Percentiles rank a stretch among this genome's conserved stretches.
These are phyloP conservation scores for Carlito syrichta DNA, from an alignment of 2,113 vertebrate genomes.

Conservation along the genomic window DNA sequence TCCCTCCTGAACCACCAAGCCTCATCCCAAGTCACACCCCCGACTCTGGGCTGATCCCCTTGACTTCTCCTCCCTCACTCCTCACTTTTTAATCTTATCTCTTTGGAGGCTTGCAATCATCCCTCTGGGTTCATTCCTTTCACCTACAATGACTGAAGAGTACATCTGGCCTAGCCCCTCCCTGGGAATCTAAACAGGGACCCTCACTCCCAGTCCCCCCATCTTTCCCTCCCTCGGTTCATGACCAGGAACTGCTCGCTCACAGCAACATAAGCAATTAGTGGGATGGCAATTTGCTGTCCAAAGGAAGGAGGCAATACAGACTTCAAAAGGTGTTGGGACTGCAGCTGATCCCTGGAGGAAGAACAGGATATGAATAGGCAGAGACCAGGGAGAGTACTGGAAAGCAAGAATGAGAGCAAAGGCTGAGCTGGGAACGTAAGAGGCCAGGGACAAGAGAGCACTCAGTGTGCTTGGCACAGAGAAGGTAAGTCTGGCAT, in stretches of 20 bases:
- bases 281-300: neutral
- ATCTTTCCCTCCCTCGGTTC: too few relatives aligned
- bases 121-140: neutral
- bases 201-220: neutral
- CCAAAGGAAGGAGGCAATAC: neutral
- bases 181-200: neutral
- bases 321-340: neutral
- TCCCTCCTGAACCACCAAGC: neutral
- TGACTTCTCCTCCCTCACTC: neutral
- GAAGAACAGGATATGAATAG: neutral
- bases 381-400: neutral
- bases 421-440: neutral
- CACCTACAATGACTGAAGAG: neutral
- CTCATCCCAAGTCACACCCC: neutral
- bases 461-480: neutral
- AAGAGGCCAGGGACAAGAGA: neutral
- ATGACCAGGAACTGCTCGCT: neutral
- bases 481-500: neutral
- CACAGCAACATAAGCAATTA: neutral
- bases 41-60: neutral
- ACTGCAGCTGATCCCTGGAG: neutral
- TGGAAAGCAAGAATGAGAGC: accelerated
- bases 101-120: neutral
- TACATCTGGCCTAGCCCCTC: neutral
- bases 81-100: neutral